Conservation (phyloP, 2,888 invertebrate genomes). For the Hemaris fuciformis region DNA sequence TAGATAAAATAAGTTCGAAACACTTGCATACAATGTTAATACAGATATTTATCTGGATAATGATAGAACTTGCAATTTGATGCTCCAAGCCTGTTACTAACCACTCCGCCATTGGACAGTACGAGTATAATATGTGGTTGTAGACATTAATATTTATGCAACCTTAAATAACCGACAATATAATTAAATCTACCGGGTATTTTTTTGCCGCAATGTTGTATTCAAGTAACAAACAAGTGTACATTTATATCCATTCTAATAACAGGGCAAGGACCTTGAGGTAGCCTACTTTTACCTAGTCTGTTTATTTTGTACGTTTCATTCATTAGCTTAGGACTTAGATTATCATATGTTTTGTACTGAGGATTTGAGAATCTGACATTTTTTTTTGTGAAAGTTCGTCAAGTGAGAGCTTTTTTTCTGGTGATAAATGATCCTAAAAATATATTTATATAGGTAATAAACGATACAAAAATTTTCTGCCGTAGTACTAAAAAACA, state of each 20-base stretch:
- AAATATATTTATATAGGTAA: too few relatives aligned
- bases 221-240: background rate
- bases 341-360: too few relatives aligned
- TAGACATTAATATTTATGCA: background rate
- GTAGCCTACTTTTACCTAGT: conserved; percentile 7
- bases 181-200: background rate
- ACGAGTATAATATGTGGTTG: background rate
- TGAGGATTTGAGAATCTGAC: too few relatives aligned
- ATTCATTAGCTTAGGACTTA: too few relatives aligned
- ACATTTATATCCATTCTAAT: background rate
- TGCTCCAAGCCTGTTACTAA: background rate
- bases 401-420: too few relatives aligned
- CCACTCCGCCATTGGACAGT: too few relatives aligned
- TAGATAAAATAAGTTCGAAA: background rate
- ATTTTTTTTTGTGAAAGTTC: too few relatives aligned
- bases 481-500: too few relatives aligned
- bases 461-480: too few relatives aligned
- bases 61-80: background rate
- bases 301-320: background rate
- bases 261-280: background rate
- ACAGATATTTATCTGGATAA: background rate
- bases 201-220: background rate
- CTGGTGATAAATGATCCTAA: too few relatives aligned
- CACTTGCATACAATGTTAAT: background rate
- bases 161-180: background rate